phyloP scores from a whole-genome alignment of 2,797 vertebrate genomes.

The Chaetodon trifasciatus region DNA sequence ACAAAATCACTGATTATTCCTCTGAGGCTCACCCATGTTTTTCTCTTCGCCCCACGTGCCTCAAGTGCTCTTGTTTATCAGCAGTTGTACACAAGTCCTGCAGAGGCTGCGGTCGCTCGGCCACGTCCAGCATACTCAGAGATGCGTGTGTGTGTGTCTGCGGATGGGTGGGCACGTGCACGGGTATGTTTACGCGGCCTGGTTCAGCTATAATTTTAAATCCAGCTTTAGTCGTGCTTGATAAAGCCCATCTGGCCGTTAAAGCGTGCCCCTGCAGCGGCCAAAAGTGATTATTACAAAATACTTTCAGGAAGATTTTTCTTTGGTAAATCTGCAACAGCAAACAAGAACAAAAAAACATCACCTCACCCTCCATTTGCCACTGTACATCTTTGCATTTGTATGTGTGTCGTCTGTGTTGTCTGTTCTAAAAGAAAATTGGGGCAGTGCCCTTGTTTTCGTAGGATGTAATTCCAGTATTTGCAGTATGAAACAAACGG shows the following conservation, averaged over 20 bases:
- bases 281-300: conserved; percentile 46
- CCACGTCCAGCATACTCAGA: conserved; percentile 55
- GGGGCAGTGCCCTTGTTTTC: conserved; percentile 66
- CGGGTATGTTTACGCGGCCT: conserved; percentile 27
- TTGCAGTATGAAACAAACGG: conserved; percentile 62
- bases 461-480: conserved; percentile 57
- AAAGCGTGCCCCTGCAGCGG: conserved; percentile 16
- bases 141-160: conserved; percentile 19
- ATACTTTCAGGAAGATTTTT: conserved; percentile 34
- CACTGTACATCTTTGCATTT: conserved; percentile 51
- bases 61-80: conserved; percentile 68
- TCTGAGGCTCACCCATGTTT: conserved; percentile 55
- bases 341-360: conserved; percentile 18
- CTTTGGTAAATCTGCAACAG: conserved; percentile 22
- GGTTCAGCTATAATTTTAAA: conserved; percentile 55
- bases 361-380: conserved; percentile 36
- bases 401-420: conserved; percentile 64
- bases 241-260: conserved; percentile 59
- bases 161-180: background rate
- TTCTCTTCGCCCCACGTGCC: conserved; percentile 46
- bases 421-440: conserved; percentile 57
- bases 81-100: conserved; percentile 55
- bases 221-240: conserved; percentile 54
- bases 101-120: conserved; percentile 46
- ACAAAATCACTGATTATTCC: conserved; percentile 59